Evolutionary conservation across 2,888 invertebrate genomes (phyloP), one percentile per base, ranked within the genome.

Genomic region (Limenitis camilla): DNA sequence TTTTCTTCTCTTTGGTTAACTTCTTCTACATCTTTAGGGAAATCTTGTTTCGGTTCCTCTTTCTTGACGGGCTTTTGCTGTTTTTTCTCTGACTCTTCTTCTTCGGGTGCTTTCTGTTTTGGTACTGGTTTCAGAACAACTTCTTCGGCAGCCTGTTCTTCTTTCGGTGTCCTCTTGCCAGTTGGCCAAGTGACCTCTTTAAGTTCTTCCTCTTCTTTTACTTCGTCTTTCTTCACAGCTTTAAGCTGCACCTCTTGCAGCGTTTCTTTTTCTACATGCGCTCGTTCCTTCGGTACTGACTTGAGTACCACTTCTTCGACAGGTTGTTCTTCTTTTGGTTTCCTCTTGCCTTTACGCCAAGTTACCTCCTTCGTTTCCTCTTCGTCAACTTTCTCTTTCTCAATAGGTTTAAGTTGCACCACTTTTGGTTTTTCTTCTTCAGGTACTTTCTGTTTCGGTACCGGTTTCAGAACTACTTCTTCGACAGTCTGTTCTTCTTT

Each of bases 61-160:
- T 69, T 71, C 33, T n/a, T n/a, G n/a, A n/a, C n/a, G n/a, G n/a
- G n/a, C n/a, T n/a, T n/a, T n/a, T n/a, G n/a, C n/a, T n/a, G n/a
- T n/a, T n/a, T n/a, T n/a, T n/a, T 76, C 69, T 76, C 71, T 59
- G 76, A 71, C 61, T 60, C 74, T 61, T 57, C 69, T 65, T 67
- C 68, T 49, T 65, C 68, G n/a, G 62, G 66, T 47, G 69, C 69
- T 50, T 74, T 76, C 50, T 70, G 75, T 2, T 80, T 81, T 7
- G 63, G 69, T 29, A 45, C 44, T 64, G 77, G 89, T 56, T 90
- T 89, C 0, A 89, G 67, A 28, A 69, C 67, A 0, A 89, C 77
- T 56, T 87, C 80, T 68, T 89, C 88, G 40, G 74, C 76, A 64
- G 63, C 74, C 67, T 72, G 75, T n/a, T 35, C 40, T 43, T 66